Evolutionary conservation across 1,140 invertebrate species (phyloP).

Genomic region (Saccostrea echinata): DNA sequence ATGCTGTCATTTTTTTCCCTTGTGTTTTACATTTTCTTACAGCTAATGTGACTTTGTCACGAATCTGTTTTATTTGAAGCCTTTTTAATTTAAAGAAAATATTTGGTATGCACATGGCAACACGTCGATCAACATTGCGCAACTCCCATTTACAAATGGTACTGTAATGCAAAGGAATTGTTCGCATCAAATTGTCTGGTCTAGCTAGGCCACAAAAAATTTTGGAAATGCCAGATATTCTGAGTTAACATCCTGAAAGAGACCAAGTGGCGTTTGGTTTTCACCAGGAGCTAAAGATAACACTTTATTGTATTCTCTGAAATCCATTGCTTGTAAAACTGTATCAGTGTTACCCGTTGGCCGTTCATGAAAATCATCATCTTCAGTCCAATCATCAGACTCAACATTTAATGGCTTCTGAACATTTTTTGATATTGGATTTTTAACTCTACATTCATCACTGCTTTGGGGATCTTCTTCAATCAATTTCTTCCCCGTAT

Average conservation of each 20-base stretch:
- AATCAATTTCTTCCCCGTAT: no score
- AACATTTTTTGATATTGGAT: no score
- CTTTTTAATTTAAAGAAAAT: conserved; percentile 54
- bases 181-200: conserved; percentile 1
- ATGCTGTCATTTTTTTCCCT: conserved; percentile 49
- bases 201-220: conserved; percentile 61
- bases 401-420: no score
- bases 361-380: neutral
- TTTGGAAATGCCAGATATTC: conserved; percentile 57
- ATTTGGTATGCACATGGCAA: conserved; percentile 42
- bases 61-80: conserved; percentile 44
- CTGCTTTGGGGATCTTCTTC: no score
- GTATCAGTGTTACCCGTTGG: conserved; percentile 43
- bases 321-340: conserved; percentile 32
- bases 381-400: no score
- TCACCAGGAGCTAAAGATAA: conserved; percentile 48
- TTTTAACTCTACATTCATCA: no score
- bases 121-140: conserved; percentile 44
- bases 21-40: conserved; percentile 35
- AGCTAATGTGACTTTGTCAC: conserved; percentile 45
- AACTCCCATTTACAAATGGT: neutral
- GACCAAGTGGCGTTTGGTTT: conserved; percentile 46
- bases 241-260: conserved; percentile 48
- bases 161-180: conserved; percentile 49
- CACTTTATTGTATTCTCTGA: neutral